Conservation (phyloP, 2,113 vertebrate genomes). For the Empidonax alnorum region DNA sequence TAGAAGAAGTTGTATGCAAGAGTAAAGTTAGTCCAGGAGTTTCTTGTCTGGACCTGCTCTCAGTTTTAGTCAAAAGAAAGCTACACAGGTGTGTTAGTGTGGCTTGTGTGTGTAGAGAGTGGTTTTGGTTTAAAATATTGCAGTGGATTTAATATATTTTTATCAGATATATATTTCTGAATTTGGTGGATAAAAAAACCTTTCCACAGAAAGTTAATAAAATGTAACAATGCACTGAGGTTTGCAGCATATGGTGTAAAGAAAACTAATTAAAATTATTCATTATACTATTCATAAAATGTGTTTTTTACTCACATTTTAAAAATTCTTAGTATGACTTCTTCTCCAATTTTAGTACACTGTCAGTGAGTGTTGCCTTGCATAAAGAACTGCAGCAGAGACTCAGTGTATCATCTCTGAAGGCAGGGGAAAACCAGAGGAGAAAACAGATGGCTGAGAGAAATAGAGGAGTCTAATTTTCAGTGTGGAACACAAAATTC, state of each 20-base stretch:
- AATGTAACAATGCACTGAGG: neutral
- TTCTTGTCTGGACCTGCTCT: neutral
- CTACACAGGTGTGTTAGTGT: neutral
- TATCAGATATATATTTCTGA: neutral
- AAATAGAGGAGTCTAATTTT: neutral
- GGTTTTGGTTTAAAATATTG: neutral
- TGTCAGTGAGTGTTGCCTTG: neutral
- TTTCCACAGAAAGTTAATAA: neutral
- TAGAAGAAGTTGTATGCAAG: neutral
- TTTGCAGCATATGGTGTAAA: neutral
- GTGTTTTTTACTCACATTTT: neutral
- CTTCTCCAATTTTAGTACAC: neutral
- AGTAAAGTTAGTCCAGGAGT: neutral
- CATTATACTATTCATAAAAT: neutral
- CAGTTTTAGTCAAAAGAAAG: neutral
- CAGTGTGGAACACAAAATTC: neutral
- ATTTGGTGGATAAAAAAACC: neutral
- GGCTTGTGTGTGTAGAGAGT: neutral
- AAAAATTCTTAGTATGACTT: neutral
- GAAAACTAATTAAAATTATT: neutral
- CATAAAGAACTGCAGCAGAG: neutral
- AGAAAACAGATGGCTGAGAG: neutral
- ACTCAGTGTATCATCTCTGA: neutral
- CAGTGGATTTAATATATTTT: neutral
- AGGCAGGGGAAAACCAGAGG: neutral